Evolutionary conservation across 2,888 invertebrate genomes (phyloP).

Genomic region (Tipula unca): DNA sequence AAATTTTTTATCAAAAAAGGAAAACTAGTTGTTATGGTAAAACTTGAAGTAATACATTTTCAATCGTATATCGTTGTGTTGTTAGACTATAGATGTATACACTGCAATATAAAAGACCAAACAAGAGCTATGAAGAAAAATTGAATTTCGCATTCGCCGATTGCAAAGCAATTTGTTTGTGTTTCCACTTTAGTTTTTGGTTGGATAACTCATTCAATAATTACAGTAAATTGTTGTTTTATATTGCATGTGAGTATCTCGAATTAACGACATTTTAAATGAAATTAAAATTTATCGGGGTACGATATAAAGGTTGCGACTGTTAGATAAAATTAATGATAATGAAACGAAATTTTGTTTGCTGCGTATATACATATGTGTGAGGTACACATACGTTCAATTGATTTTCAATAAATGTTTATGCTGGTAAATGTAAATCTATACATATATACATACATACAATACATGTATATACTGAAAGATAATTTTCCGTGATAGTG

Average conservation of each 20-base stretch:
- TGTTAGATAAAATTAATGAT: background rate
- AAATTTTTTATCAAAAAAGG: background rate
- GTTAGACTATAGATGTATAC: background rate
- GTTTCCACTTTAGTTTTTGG: background rate
- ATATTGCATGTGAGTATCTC: background rate
- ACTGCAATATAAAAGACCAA: background rate
- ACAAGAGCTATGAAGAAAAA: background rate
- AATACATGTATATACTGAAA: background rate
- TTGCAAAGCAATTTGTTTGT: background rate
- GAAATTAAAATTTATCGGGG: background rate
- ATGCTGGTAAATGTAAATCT: background rate
- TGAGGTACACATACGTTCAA: background rate
- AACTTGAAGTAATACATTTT: background rate
- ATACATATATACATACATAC: too few species aligned
- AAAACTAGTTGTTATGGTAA: background rate
- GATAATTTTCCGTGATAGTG: background rate
- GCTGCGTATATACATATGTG: background rate
- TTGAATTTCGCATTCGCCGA: background rate
- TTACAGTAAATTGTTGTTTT: too few species aligned
- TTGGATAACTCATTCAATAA: background rate
- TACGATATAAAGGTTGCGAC: background rate
- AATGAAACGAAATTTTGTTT: background rate
- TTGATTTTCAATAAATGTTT: background rate
- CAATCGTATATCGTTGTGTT: background rate
- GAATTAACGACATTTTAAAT: background rate